A percentile compares a stretch with the other conserved stretches of the same genome.
Conservation (phyloP, 2,888 invertebrate genomes). For the Clunio marinus region DNA sequence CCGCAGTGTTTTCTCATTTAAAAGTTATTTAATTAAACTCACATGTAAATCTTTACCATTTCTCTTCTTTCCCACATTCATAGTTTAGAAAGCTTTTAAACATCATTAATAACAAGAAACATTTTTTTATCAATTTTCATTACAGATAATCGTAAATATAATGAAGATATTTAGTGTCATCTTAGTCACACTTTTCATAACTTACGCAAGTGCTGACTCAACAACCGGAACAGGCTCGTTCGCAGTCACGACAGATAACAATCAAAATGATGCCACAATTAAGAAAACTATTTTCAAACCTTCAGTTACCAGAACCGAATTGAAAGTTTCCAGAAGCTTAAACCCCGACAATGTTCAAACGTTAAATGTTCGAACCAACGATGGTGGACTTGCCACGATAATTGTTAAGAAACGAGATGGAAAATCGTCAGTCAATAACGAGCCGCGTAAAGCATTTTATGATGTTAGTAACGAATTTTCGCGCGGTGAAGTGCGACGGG, state of each 20-base stretch:
- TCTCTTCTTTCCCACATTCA: too few relatives aligned
- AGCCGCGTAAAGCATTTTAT: slow-evolving; percentile 41
- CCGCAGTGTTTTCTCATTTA: too few relatives aligned
- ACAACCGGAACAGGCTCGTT: slow-evolving; percentile 14
- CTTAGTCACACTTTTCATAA: not conserved
- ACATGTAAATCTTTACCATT: too few relatives aligned
- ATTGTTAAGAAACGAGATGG: slow-evolving; percentile 68
- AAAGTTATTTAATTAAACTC: too few relatives aligned
- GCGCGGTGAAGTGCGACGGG: slow-evolving; percentile 42
- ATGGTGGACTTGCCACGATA: slow-evolving; percentile 71
- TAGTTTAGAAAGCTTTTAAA: too few relatives aligned
- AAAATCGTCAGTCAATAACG: slow-evolving; percentile 50
- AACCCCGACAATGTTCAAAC: slow-evolving; percentile 74
- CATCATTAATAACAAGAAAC: too few relatives aligned
- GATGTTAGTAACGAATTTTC: slow-evolving; percentile 40
- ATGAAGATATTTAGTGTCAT: slow-evolving; percentile 11
- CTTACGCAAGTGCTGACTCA: not conserved
- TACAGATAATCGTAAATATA: too few relatives aligned
- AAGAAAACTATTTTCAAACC: slow-evolving; percentile 46
- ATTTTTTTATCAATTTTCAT: too few relatives aligned
- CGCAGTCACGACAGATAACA: slow-evolving; percentile 13
- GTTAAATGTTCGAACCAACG: slow-evolving; percentile 68
- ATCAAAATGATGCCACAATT: not conserved
- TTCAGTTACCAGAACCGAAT: slow-evolving; percentile 65
- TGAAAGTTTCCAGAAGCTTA: slow-evolving; percentile 72